Evolutionary conservation across 2,113 vertebrate species (phyloP).

Genomic region (Mastomys natalensis): DNA sequence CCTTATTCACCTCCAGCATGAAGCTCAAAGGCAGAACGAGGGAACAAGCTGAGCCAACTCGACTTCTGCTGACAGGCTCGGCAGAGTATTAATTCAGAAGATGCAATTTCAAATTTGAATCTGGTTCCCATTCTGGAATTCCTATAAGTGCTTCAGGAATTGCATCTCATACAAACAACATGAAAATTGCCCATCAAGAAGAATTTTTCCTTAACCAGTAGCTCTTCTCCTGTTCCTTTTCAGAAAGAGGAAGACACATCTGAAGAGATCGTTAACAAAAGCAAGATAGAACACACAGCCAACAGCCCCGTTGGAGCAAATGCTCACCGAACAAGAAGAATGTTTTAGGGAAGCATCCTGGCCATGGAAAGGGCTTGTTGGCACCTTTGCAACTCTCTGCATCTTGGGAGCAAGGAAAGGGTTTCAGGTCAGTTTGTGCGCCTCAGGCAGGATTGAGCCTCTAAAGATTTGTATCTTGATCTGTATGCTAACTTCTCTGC

Average conservation of each 20-base stretch:
- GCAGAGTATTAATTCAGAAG: neutral
- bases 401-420: neutral
- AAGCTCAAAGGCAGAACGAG: conserved; percentile 20
- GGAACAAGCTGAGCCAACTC: neutral
- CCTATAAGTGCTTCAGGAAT: neutral
- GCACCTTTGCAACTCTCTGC: neutral
- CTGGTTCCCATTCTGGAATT: neutral
- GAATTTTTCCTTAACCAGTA: neutral
- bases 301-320: neutral
- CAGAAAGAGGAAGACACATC: neutral
- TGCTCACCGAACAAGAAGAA: neutral
- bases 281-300: neutral
- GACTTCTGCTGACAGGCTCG: neutral
- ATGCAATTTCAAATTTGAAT: neutral
- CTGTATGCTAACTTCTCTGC: neutral
- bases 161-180: neutral
- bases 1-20: neutral
- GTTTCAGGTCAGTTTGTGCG: neutral
- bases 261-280: neutral
- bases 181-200: neutral
- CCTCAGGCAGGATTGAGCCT: neutral
- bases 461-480: neutral
- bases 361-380: neutral
- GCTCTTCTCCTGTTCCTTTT: neutral
- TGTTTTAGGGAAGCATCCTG: neutral